Evolutionary conservation across 2,888 invertebrate genomes (phyloP), one percentile per base, ranked within the genome.

Genomic region (Poecilobothrus nobilitatus): DNA sequence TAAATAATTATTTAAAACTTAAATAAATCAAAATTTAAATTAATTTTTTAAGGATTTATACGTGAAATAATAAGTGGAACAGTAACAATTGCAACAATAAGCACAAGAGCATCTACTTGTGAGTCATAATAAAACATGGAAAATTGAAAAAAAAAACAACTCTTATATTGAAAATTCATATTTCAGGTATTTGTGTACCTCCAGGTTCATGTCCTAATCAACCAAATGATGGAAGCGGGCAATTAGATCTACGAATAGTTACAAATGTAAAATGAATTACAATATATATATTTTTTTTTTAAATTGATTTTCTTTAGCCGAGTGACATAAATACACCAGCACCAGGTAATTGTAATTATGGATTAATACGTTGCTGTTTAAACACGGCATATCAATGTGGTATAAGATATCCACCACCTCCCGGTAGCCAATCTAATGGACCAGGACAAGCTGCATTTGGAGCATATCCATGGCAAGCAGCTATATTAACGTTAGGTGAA

Each of bases 401-500:
- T 1, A 73, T 75, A 0, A 73, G 77, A 6, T 80, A 74, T 71
- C 78, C 82, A 0, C 78, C 82, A 0, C 79, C 81, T 1, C 74
- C 79, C 0, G 77, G 76, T 1, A 74, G 78, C 7, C 79, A 81
- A 1, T 74, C 79, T 6, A 78, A 83, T 0, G 76, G 73, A 20
- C 72, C 79, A 37, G 88, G 88, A 1, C 85, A 87, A 78, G 86
- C 90, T 12, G 83, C 82, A 71, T 88, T 84, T 74, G 91, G 90
- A 18, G 88, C 88, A 73, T 90, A 86, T 79, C 91, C 91, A 3
- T 91, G 91, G 91, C 88, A 88, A 83, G 89, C 87, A 68, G 80
- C 88, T 1, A 79, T 89, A 66, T 77, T 89, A 33, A 85, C 86
- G 1, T 83, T 80, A 61, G 84, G 83, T 72, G 87, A 88, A 75